A percentile compares a stretch with the other conserved stretches of the same genome.
Evolutionary conservation across 1,140 invertebrate genomes (phyloP).

Genomic region (Aphidius gifuensis): DNA sequence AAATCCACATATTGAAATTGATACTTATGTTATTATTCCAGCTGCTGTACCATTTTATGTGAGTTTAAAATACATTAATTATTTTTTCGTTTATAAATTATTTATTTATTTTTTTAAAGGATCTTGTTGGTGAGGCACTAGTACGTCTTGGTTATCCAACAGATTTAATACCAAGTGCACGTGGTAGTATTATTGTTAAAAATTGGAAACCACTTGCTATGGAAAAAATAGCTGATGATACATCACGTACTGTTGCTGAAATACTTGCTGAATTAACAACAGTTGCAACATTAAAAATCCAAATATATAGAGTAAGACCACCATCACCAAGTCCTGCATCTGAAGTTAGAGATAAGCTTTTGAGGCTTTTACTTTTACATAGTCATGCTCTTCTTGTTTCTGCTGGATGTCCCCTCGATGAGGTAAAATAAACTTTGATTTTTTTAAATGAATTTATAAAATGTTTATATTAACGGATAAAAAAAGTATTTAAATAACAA

Average conservation of each 20-base stretch:
- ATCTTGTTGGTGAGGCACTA: conserved; percentile 65
- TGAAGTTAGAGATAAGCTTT: conserved; percentile 90
- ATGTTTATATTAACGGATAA: no score
- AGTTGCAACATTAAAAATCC: conserved; percentile 84
- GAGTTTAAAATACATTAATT: conserved; percentile 20
- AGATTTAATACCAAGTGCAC: conserved; percentile 50
- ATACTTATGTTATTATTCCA: conserved; percentile 91
- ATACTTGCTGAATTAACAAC: conserved; percentile 89
- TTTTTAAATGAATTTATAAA: not conserved
- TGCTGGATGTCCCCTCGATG: conserved; percentile 88
- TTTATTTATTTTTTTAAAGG: conserved; percentile 41
- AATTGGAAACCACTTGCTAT: conserved; percentile 91
- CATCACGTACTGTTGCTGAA: conserved; percentile 82
- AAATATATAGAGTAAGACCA: conserved; percentile 77
- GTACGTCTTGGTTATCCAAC: conserved; percentile 64
- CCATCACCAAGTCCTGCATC: conserved; percentile 63
- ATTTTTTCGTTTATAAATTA: not conserved
- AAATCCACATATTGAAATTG: conserved; percentile 74
- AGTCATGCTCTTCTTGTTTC: conserved; percentile 81
- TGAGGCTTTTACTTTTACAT: conserved; percentile 82
- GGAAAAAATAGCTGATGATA: conserved; percentile 85
- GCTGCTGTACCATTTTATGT: conserved; percentile 81
- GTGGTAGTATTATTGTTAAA: conserved; percentile 84
- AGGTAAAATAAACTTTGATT: conserved; percentile 62
- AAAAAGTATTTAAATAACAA: no score